These are phyloP conservation scores for Chloebia gouldiae DNA, from an alignment of 2,113 vertebrate species.

Conservation along the genomic window DNA sequence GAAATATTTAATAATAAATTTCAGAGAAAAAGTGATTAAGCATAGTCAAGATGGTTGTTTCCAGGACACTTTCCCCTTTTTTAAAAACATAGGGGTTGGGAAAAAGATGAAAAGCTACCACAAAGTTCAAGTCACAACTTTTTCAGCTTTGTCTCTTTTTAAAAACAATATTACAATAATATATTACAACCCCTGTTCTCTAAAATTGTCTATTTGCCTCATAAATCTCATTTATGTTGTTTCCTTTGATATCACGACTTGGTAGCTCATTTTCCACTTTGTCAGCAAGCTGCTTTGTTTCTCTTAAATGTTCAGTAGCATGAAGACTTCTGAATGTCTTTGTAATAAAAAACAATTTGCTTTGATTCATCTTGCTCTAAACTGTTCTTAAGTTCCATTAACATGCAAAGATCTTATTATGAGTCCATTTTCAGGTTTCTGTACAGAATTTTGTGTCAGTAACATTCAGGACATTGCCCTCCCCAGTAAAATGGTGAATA, in stretches of 20 bases:
- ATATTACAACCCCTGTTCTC: constrained; percentile 11
- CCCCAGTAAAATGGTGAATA: neutral
- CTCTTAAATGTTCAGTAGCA: neutral
- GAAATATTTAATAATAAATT: neutral
- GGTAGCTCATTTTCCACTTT: constrained; percentile 27
- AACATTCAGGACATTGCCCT: neutral
- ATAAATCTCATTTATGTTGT: constrained; percentile 46
- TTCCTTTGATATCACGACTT: constrained; percentile 27
- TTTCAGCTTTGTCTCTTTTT: neutral
- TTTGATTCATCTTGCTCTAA: neutral
- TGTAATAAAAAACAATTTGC: neutral
- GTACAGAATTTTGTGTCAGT: neutral
- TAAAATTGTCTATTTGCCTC: constrained; percentile 40
- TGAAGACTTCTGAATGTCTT: neutral
- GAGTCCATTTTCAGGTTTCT: neutral
- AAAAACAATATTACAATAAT: too few relatives aligned
- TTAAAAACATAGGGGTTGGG: neutral
- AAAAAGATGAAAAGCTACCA: neutral
- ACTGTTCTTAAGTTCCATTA: neutral
- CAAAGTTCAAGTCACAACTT: constrained; percentile 4
- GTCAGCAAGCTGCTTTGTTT: constrained; percentile 42
- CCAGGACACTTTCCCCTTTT: neutral
- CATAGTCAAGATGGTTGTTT: neutral
- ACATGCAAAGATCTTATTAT: neutral
- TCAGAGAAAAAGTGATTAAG: neutral